Evolutionary conservation across 1,140 invertebrate genomes (phyloP), one percentile per base, ranked within the genome.

Genomic region (Ephestia elutella): DNA sequence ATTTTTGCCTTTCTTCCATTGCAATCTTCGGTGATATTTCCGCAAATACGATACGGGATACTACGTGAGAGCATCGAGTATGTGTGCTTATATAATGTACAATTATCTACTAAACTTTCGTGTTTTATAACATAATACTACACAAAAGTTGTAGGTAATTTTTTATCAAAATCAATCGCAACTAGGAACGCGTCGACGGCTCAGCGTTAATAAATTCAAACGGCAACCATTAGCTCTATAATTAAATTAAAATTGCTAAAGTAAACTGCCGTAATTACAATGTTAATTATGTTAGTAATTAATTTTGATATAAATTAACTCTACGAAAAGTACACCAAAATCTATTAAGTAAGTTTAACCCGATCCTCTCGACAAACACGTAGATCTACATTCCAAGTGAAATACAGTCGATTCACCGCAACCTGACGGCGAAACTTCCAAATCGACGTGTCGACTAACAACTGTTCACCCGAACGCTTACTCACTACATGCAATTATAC

Each of bases 391-490:
- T 71, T 70, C 65, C 65, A 60, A 66, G 60, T 68, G 63, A 70
- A 70, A 68, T 67, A 70, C 65, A 65, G 63, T 72, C 57, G 62
- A 70, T 65, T 70, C 63, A 68, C 70, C 73, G 61, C 70, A 75
- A 69, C 66, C 73, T 69, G 68, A 68, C 67, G 64, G 62, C 48
- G 49, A 69, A 71, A 78, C 65, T 77, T 72, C 38, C 50, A 71
- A 60, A 68, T 70, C 73, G 62, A 74, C 67, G 61, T 65, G 61
- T 74, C 67, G 63, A 64, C 63, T 63, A 60, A 63, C 67, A 78
- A 72, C 67, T 71, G 62, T 66, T 73, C 62, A 53, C 57, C 48
- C 57, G 44, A 21, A 62, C 54, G 38, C 62, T 25, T 25, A 25
- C 21, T 25, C 59, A 35, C 51, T 50, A 63, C 63, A 57, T n/a